Conservation (phyloP, 2,888 invertebrate species). For the Leucophenga maculata region DNA sequence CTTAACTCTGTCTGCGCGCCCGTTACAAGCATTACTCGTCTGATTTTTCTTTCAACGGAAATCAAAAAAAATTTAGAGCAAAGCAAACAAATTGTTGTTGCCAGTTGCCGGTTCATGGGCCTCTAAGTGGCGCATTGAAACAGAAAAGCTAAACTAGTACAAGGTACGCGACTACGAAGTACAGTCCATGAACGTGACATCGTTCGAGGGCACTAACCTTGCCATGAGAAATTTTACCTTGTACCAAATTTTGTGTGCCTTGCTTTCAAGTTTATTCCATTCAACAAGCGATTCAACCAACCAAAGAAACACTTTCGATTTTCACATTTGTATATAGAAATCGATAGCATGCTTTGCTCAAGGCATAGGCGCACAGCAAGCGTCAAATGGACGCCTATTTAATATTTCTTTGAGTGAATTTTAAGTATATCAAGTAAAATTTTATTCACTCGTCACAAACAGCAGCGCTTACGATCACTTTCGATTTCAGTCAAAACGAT, state of each 20-base stretch:
- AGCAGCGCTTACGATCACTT: slow-evolving; percentile 49
- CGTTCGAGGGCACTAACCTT: slow-evolving; percentile 50
- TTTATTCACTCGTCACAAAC: not conserved
- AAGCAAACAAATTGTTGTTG: not conserved
- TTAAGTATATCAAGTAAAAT: not conserved
- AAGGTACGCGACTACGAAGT: slow-evolving; percentile 42
- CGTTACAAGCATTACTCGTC: slow-evolving; percentile 56
- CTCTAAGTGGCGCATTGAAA: not conserved
- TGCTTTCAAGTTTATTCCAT: slow-evolving; percentile 10
- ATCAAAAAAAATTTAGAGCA: slow-evolving; percentile 6
- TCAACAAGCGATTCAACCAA: not conserved
- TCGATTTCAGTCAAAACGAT: slow-evolving; percentile 65
- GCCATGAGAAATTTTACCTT: slow-evolving; percentile 40
- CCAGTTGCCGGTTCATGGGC: slow-evolving; percentile 7
- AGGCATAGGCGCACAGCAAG: slow-evolving; percentile 54
- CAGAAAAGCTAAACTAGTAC: slow-evolving; percentile 2
- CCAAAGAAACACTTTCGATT: slow-evolving; percentile 60
- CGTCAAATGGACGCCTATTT: not conserved
- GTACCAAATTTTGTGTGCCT: too few relatives aligned
- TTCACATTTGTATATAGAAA: slow-evolving; percentile 60
- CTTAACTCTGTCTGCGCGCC: slow-evolving; percentile 52
- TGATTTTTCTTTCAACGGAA: slow-evolving; percentile 66
- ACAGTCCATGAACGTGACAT: slow-evolving; percentile 63
- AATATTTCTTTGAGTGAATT: slow-evolving; percentile 6
- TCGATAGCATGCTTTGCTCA: slow-evolving; percentile 66